A percentile compares a stretch with the other conserved stretches of the same genome.
These are phyloP conservation scores for Drosophila neonasuta DNA, from an alignment of 2,888 invertebrate species.

Conservation along the genomic window DNA sequence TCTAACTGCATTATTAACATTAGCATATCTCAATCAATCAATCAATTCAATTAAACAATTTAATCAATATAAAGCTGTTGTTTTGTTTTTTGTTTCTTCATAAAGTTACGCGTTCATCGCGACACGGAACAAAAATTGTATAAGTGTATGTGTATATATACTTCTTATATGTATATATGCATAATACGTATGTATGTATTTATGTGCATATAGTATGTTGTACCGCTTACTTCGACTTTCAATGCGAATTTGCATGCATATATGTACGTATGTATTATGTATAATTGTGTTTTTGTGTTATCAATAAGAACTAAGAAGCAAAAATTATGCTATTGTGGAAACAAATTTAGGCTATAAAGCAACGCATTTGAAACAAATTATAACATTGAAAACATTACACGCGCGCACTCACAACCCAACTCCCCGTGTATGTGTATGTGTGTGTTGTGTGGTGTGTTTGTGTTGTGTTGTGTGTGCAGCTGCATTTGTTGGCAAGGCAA, in stretches of 20 bases:
- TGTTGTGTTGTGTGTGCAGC: slow-evolving; percentile 51
- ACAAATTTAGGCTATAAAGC: slow-evolving; percentile 75
- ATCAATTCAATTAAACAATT: slow-evolving; percentile 60
- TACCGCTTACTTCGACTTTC: slow-evolving; percentile 35
- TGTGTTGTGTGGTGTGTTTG: slow-evolving; percentile 27
- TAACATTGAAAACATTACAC: slow-evolving; percentile 53
- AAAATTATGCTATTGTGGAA: slow-evolving; percentile 73
- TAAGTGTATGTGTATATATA: slow-evolving; percentile 28
- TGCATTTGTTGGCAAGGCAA: slow-evolving; percentile 73
- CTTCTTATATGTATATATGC: slow-evolving; percentile 34
- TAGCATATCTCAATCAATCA: slow-evolving; percentile 38
- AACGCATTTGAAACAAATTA: slow-evolving; percentile 65
- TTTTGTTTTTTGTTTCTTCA: slow-evolving; percentile 28
- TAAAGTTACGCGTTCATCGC: slow-evolving; percentile 36
- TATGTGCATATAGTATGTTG: slow-evolving; percentile 17
- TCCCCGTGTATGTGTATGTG: slow-evolving; percentile 38
- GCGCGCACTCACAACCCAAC: slow-evolving; percentile 55
- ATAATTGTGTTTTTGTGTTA: slow-evolving; percentile 38
- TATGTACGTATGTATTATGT: slow-evolving; percentile 13
- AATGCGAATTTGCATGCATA: slow-evolving; percentile 30
- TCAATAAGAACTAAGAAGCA: slow-evolving; percentile 62
- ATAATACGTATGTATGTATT: slow-evolving; percentile 41
- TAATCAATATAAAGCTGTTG: slow-evolving; percentile 72
- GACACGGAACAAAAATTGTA: slow-evolving; percentile 33
- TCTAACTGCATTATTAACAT: slow-evolving; percentile 53